phyloP scores from a whole-genome alignment of 2,888 invertebrate genomes.

The Latheticus oryzae region DNA sequence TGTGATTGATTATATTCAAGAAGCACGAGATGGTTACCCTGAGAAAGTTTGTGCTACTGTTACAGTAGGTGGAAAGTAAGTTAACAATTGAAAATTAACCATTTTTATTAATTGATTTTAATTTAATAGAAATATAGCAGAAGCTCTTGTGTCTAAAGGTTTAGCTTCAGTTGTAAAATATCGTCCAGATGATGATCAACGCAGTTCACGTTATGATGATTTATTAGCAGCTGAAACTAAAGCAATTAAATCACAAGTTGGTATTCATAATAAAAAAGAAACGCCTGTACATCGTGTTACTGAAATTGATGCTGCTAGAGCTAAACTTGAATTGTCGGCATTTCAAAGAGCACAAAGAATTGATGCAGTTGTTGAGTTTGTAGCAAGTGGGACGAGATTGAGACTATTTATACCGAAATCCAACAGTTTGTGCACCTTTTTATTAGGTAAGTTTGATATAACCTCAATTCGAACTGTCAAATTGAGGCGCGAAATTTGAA shows the following conservation, averaged over 20 bases:
- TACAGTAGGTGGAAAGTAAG: slow-evolving; percentile 80
- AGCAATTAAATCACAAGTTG: slow-evolving; percentile 86
- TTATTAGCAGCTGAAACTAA: slow-evolving; percentile 93
- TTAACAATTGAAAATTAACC: neutral
- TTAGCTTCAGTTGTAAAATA: slow-evolving; percentile 93
- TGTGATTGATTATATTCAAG: slow-evolving; percentile 95
- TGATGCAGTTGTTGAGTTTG: slow-evolving; percentile 96
- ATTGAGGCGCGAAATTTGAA: too few species aligned
- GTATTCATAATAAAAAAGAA: slow-evolving; percentile 90
- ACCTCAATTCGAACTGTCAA: too few species aligned
- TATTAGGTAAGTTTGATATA: slow-evolving; percentile 75
- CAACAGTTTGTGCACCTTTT: slow-evolving; percentile 93
- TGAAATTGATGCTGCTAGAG: slow-evolving; percentile 88
- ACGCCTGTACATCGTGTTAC: slow-evolving; percentile 85
- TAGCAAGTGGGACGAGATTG: slow-evolving; percentile 94
- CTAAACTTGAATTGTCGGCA: slow-evolving; percentile 93
- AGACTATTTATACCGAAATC: slow-evolving; percentile 95
- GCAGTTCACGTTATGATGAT: slow-evolving; percentile 93
- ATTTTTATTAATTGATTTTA: too few species aligned
- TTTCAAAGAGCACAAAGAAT: slow-evolving; percentile 90
- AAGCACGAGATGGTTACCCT: slow-evolving; percentile 91
- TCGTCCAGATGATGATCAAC: slow-evolving; percentile 94
- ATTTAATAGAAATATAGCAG: slow-evolving; percentile 84
- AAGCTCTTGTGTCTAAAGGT: slow-evolving; percentile 92
- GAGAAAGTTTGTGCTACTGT: slow-evolving; percentile 97